A percentile compares a stretch with the other conserved stretches of the same genome.
Conservation (phyloP, 2,113 vertebrate genomes). For the Agelaius phoeniceus region DNA sequence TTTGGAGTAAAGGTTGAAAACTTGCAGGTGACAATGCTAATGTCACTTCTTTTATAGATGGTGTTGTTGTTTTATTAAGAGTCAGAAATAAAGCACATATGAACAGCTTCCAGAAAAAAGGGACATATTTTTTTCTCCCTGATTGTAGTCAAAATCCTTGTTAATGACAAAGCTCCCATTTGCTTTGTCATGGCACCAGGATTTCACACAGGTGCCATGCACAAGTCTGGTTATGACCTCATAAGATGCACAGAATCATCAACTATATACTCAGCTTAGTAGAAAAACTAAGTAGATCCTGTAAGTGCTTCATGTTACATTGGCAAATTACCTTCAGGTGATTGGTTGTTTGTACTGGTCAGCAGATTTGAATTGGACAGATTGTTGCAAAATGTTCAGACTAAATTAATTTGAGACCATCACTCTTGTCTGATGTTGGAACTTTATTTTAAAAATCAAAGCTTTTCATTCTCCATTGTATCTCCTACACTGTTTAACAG, state of each 20-base stretch:
- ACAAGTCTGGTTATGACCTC: background rate
- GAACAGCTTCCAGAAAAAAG: background rate
- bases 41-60: background rate
- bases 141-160: background rate
- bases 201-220: background rate
- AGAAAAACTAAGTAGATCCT: background rate
- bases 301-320: fast-evolving
- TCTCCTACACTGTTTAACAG: background rate
- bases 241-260: background rate
- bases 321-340: background rate
- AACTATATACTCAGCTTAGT: background rate
- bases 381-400: background rate
- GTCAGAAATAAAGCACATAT: background rate
- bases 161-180: background rate
- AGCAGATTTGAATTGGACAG: background rate
- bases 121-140: background rate
- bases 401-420: background rate
- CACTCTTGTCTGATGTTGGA: background rate
- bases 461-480: background rate
- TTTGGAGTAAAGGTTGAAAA: background rate
- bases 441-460: background rate
- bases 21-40: background rate
- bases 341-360: background rate
- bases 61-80: background rate
- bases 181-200: background rate